Evolutionary conservation across 2,113 vertebrate genomes (phyloP).

Genomic region (Cyphomyrus discorhynchus): DNA sequence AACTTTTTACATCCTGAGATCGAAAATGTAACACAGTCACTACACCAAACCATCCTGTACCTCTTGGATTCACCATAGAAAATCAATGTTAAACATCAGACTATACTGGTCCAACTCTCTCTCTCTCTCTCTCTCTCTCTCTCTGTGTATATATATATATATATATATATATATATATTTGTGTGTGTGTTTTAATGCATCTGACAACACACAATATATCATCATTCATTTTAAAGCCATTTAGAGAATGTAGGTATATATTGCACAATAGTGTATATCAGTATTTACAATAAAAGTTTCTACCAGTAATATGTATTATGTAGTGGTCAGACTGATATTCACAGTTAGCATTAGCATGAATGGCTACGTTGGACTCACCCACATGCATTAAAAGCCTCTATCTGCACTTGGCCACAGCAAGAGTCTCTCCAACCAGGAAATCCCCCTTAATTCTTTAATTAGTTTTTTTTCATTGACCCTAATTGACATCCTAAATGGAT

Average conservation of each 20-base stretch:
- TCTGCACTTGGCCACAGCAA: neutral
- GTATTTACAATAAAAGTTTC: neutral
- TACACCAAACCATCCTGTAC: neutral
- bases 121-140: no score
- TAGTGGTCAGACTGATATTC: neutral
- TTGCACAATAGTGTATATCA: neutral
- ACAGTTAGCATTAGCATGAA: neutral
- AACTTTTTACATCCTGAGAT: neutral
- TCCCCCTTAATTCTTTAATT: neutral
- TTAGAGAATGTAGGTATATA: neutral
- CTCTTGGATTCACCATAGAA: neutral
- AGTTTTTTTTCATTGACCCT: neutral
- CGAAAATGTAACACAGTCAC: neutral
- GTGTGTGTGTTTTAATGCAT: neutral
- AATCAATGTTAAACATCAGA: neutral
- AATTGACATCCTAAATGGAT: neutral
- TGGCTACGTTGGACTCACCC: neutral
- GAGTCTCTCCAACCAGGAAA: constrained; percentile 4
- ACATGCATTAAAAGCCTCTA: neutral
- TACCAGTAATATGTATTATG: neutral
- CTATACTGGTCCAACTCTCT: neutral
- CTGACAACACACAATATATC: neutral
- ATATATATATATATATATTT: neutral
- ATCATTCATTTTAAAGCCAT: neutral
- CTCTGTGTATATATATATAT: neutral